Conservation (phyloP, 2,797 vertebrate species). For the Rhynchotus rufescens region DNA sequence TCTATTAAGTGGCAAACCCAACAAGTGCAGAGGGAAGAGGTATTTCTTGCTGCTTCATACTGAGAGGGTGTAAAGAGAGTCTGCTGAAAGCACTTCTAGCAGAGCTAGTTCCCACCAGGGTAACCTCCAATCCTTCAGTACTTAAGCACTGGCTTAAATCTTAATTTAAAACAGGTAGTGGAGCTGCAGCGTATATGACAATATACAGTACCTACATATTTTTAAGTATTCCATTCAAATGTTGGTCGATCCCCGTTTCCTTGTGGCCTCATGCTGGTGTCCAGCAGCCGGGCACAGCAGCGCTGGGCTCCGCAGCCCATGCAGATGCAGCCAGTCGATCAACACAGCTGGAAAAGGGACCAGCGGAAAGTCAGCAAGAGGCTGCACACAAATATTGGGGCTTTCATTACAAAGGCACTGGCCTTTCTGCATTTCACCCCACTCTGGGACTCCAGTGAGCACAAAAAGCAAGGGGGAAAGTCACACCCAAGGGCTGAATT, state of each 20-base stretch:
- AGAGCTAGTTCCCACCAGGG: background rate
- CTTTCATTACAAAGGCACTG: background rate
- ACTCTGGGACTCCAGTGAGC: background rate
- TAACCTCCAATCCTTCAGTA: background rate
- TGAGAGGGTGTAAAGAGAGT: constrained; percentile 19
- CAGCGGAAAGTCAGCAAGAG: background rate
- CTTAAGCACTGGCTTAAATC: background rate
- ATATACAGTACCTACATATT: too few species aligned
- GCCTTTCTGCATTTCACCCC: background rate
- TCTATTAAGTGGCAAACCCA: background rate
- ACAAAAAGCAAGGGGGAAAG: constrained; percentile 4
- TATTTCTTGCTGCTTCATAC: background rate
- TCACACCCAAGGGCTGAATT: background rate
- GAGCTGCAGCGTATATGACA: background rate
- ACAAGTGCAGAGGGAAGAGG: background rate
- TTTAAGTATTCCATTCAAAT: background rate
- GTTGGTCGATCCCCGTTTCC: background rate
- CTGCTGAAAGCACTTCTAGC: constrained; percentile 10
- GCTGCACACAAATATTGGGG: background rate
- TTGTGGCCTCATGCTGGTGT: background rate
- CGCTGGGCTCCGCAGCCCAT: background rate
- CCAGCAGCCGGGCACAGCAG: background rate
- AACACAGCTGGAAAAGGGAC: background rate
- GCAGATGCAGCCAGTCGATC: background rate
- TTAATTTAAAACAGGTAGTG: background rate